A percentile compares a stretch with the other conserved stretches of the same genome.
Evolutionary conservation across 2,888 invertebrate species (phyloP).

Genomic region (Cantharis lateralis): DNA sequence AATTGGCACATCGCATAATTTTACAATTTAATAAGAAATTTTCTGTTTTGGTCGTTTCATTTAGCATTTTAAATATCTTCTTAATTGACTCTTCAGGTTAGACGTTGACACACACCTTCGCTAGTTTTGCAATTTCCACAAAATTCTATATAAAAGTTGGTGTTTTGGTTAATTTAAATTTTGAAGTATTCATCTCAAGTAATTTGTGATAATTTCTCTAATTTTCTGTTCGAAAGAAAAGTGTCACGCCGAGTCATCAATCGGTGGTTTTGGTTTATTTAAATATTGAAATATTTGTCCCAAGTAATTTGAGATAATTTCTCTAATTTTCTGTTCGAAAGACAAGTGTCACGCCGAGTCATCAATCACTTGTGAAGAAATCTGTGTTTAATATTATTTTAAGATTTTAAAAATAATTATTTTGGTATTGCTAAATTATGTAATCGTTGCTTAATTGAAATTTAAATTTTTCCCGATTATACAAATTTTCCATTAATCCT

Average conservation of each 20-base stretch:
- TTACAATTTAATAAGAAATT: neutral
- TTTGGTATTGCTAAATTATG: neutral
- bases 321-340: neutral
- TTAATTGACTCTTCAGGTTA: neutral
- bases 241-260: too few relatives aligned
- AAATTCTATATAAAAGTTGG: neutral
- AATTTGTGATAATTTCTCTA: neutral
- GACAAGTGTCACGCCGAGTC: neutral
- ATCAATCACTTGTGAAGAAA: neutral
- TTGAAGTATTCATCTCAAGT: neutral
- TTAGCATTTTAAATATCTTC: neutral
- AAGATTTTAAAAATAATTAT: neutral
- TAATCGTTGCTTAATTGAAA: neutral
- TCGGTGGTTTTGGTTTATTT: neutral
- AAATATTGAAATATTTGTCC: neutral
- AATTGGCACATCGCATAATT: neutral
- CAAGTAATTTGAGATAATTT: neutral
- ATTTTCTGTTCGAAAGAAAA: too few relatives aligned
- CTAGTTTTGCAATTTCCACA: neutral
- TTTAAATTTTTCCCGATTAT: neutral
- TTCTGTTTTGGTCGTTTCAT: neutral
- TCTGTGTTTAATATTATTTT: neutral
- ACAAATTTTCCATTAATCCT: neutral
- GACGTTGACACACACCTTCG: too few relatives aligned
- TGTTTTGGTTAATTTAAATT: neutral